phyloP scores from a whole-genome alignment of 2,888 invertebrate genomes.

The Harmothoe impar region DNA sequence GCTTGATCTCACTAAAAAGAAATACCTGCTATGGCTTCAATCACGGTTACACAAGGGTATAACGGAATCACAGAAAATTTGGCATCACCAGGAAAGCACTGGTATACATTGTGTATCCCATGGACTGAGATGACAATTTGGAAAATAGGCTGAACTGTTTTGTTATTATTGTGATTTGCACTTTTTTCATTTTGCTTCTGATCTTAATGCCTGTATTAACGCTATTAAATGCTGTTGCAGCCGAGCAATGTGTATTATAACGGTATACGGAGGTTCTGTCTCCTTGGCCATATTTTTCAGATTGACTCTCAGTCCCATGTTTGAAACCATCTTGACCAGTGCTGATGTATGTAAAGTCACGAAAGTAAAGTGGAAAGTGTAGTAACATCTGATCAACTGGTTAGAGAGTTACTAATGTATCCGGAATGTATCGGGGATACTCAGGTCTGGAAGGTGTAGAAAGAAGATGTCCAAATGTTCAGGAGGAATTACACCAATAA shows the following conservation, averaged over 20 bases:
- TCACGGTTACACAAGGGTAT: constrained; percentile 44
- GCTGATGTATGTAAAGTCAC: not conserved
- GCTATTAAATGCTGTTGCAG: not conserved
- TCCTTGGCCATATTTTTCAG: not conserved
- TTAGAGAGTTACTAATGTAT: not conserved
- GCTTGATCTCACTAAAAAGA: constrained; percentile 46
- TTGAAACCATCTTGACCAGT: not conserved
- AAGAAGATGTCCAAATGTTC: constrained; percentile 30
- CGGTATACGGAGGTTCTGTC: not conserved
- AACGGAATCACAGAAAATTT: not conserved
- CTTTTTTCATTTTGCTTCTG: not conserved
- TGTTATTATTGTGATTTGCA: not conserved
- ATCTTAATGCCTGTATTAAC: constrained; percentile 7
- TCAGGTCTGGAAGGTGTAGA: not conserved
- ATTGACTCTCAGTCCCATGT: not conserved
- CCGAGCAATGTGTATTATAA: not conserved
- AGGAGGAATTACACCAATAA: constrained; percentile 51
- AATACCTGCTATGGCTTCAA: constrained; percentile 31
- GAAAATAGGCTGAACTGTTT: not conserved
- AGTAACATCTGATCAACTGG: not conserved
- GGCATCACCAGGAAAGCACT: not conserved
- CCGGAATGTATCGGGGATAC: not conserved
- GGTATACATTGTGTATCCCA: not conserved
- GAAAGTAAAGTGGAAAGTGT: not conserved
- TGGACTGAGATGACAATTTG: not conserved